Evolutionary conservation across 2,888 invertebrate species (phyloP), one percentile per base, ranked within the genome.

Genomic region (Epinotia ramella): DNA sequence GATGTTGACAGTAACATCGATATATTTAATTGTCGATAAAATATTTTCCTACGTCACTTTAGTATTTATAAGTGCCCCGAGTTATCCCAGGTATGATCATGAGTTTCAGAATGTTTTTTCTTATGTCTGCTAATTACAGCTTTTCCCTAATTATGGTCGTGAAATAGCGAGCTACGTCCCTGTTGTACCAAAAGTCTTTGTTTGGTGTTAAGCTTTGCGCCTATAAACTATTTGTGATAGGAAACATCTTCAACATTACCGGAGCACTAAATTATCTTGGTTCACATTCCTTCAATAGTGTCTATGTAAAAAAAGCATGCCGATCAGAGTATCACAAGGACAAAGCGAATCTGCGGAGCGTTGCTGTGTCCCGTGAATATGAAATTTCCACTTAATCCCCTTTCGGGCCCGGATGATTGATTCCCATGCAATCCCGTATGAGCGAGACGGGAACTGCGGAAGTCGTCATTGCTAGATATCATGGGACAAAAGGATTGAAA

Each of bases 341-440:
- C 76, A 76, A 76, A 72, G 76, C 56, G 66, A 44, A 20, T 60
- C 49, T 72, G 56, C 67, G 53, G 67, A 66, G 65, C 70, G 70
- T 28, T 28, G 46, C 63, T 49, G 63, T 68, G 68, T 69, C 65
- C 73, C 76, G 68, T 67, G 67, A 78, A 76, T 78, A 78, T 73
- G 73, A 73, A 78, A 76, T 76, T 66, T 73, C 76, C 76, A 70
- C 67, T 71, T 69, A 68, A 73, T 76, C 67, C 70, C 64, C 71
- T 68, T 73, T 78, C 73, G 69, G 72, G 68, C 69, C 46, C 40
- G 69, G 72, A 78, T 78, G 79, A 80, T 79, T 77, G 80, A 81
- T 79, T 78, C 66, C 72, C 80, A 56, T 28, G 77, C 77, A 65
- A 64, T 33, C 76, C 75, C 75, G 77, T 77, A 78, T 76, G 73